phyloP scores from a whole-genome alignment of 1,140 invertebrate species.

The Aphelinus certus region DNA sequence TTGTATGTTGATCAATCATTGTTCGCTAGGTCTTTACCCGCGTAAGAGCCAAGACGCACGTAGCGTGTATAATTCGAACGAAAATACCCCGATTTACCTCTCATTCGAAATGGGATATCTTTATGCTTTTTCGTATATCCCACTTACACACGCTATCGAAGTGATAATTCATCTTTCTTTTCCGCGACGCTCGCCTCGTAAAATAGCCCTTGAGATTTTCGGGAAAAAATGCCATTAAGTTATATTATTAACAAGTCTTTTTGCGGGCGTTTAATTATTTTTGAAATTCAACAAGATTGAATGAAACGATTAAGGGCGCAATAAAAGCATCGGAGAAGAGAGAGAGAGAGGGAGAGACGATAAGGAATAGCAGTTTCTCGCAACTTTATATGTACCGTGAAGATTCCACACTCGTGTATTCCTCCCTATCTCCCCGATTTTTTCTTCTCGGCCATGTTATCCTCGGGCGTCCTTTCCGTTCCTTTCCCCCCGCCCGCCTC shows the following conservation, averaged over 20 bases:
- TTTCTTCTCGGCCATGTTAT: conserved; percentile 5
- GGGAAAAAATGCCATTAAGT: too few relatives aligned
- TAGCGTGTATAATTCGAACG: too few relatives aligned
- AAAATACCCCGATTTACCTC: too few relatives aligned
- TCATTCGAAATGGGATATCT: too few relatives aligned
- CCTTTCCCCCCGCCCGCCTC: not conserved
- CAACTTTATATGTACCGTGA: not conserved
- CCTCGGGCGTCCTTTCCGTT: not conserved
- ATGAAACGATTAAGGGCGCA: not conserved
- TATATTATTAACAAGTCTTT: not conserved
- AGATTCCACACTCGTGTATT: conserved; percentile 12
- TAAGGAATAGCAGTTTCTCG: conserved; percentile 24
- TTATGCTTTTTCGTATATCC: too few relatives aligned
- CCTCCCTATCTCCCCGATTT: not conserved
- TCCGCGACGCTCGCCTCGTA: too few relatives aligned
- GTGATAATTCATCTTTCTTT: too few relatives aligned
- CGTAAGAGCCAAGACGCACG: too few relatives aligned
- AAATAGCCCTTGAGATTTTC: too few relatives aligned
- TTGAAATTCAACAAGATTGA: not conserved
- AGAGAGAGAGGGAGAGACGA: not conserved
- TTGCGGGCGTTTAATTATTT: conserved; percentile 1
- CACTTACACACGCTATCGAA: too few relatives aligned
- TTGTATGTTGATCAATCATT: too few relatives aligned
- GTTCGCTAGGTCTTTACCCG: too few relatives aligned
- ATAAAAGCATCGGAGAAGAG: conserved; percentile 17